Base-by-base conservation (phyloP, 2,113 vertebrate species). In the Seriola aureovittata region DNA sequence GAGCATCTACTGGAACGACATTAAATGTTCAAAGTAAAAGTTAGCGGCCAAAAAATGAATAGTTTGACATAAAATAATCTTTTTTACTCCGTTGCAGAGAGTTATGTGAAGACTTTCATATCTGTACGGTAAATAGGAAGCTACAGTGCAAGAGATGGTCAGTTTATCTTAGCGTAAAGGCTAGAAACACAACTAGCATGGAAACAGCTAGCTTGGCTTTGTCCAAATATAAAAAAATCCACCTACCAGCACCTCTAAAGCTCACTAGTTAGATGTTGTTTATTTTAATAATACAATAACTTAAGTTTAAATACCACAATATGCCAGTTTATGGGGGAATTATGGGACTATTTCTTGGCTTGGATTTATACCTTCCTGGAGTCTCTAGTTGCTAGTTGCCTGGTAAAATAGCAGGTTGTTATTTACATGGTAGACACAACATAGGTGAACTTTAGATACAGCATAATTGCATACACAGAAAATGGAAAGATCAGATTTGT, bases 1-100 rank as follows among this genome's bases (percentile, higher is more conserved):
- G 72, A 88, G 23, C 36, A 76, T 77, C 72, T 46, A 66, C 57
- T 72, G 79, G 66, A 89, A 78, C 78, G 60, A 82, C 23, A 66
- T 76, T 74, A 72, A 74, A 84, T 60, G 55, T 58, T 75, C 58
- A 70, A 44, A 82, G 48, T 65, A 54, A 79, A 84, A 79, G 65
- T 69, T 72, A 50, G 50, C 70, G 60, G 62, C 80, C 78, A 71
- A 77, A 67, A 50, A 76, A 78, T 73, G n/a, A 74, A 78, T 36
- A 50, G 67, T 66, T 62, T 10, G 13, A 17, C 48, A 40, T 63
- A 66, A n/a, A 32, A 23, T 34, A 21, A 3, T 3, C 34, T 38
- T 38, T 5, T 38, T 29, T 29, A 29, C 29, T 29, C 29, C 29
- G 29, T 29, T 29, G 29, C 29, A 29, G 29, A 29, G 2, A 29